These are phyloP conservation scores for Perccottus glenii DNA, from an alignment of 2,113 vertebrate genomes.

Conservation along the genomic window DNA sequence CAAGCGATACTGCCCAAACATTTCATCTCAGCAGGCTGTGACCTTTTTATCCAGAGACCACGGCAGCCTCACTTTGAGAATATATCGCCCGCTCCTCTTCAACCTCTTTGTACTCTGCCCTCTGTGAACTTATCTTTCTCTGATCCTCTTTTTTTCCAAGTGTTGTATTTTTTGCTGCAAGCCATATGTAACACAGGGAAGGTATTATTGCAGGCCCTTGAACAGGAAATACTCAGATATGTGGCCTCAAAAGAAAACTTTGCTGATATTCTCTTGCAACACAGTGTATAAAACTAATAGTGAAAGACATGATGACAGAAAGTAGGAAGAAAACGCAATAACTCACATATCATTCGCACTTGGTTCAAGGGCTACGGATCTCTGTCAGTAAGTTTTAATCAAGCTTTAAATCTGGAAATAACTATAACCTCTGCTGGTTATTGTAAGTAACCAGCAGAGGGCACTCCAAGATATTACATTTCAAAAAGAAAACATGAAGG, in stretches of 20 bases:
- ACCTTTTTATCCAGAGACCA: slow-evolving; percentile 35
- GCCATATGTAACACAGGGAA: background rate
- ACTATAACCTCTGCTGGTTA: no score
- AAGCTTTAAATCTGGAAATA: background rate
- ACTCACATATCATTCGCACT: no score
- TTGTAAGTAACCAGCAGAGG: slow-evolving; percentile 71
- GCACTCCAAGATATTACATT: slow-evolving; percentile 43
- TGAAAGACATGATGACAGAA: no score
- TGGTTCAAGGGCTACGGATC: no score
- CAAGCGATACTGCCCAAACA: slow-evolving; percentile 34
- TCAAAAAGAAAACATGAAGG: background rate
- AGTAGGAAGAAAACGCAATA: no score
- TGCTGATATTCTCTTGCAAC: no score
- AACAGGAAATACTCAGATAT: background rate
- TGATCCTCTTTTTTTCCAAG: background rate
- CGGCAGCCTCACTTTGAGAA: background rate
- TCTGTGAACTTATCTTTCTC: background rate
- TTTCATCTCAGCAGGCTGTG: slow-evolving; percentile 34
- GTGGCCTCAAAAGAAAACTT: no score
- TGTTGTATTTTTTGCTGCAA: background rate
- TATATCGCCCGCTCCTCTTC: slow-evolving; percentile 9
- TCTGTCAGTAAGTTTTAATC: no score
- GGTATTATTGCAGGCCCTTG: background rate
- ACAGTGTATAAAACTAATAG: no score
- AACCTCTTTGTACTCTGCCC: slow-evolving; percentile 8